Base-by-base conservation (phyloP, 2,888 invertebrate genomes). In the Eupithecia dodoneata region DNA sequence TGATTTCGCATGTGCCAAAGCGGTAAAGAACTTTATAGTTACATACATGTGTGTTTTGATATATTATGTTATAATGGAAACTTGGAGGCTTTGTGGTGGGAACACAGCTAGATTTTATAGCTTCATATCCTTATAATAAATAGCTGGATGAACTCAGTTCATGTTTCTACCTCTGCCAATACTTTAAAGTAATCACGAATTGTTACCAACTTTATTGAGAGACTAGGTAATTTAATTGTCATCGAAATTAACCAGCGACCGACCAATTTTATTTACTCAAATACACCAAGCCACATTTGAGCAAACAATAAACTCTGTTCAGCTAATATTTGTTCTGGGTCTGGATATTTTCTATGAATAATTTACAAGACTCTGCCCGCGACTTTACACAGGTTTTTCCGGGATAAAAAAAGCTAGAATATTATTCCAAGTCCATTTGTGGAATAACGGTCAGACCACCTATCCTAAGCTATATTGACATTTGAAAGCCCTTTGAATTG, bases 1-100 rank as follows among this genome's bases (percentile, higher is more conserved):
- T 80, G 79, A 82, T 81, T 82, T 81, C 75, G 75, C 79, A 80
- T 80, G 75, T 80, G 80, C 80, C 72, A 76, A 75, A 72, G 77
- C 78, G 76, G 78, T 78, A 80, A 77, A 80, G 77, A 82, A 82
- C 77, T 78, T 73, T 76, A 66, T 73, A 77, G 76, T 78, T 80
- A 75, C 74, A 67, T 70, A 63, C 71, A 77, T 78, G 71, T 80
- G 76, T 75, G 73, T 73, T 74, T 73, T 77, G 75, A 75, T 77
- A 77, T 55, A 7, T 6, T 44, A 77, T 77, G 70, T 55, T 69
- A 65, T 74, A 45, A 45, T 67, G 49, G 74, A 74, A 77, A 72
- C 63, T 63, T 69, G 42, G 55, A 59, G 15, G 55, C 74, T 76
- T 73, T 73, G 74, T 74, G 75, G 73, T 45, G 41, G 18, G 41